A percentile compares a stretch with the other conserved stretches of the same genome.
Evolutionary conservation across 1,140 invertebrate species (phyloP).

Genomic region (Drosophila cardini): DNA sequence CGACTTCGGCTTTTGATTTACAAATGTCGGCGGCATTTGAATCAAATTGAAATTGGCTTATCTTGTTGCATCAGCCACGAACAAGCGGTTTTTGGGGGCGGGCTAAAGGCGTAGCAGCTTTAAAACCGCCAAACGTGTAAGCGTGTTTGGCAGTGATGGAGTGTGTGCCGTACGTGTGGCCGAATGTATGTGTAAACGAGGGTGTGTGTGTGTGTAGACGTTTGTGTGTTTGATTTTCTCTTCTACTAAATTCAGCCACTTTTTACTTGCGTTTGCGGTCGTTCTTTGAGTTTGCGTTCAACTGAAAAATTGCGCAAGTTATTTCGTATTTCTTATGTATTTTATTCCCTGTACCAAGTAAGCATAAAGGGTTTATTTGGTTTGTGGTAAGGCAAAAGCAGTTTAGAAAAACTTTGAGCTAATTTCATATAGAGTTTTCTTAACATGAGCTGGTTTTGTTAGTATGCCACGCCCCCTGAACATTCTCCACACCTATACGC

Average conservation of each 20-base stretch:
- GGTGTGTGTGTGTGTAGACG: slow-evolving; percentile 3
- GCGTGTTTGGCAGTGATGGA: slow-evolving; percentile 35
- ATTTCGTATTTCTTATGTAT: not conserved
- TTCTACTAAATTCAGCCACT: not conserved
- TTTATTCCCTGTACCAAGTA: not conserved
- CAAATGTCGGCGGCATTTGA: slow-evolving; percentile 70
- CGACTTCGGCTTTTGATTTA: slow-evolving; percentile 61
- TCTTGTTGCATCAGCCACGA: slow-evolving; percentile 69
- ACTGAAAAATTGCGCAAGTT: slow-evolving; percentile 26
- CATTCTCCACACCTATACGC: too few relatives aligned
- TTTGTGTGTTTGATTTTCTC: slow-evolving; percentile 6
- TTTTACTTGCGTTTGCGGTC: too few relatives aligned
- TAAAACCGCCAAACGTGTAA: slow-evolving; percentile 56
- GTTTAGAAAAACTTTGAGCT: too few relatives aligned
- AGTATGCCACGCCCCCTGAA: too few relatives aligned
- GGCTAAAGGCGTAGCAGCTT: not conserved
- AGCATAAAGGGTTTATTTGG: not conserved
- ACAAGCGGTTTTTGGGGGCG: slow-evolving; percentile 46
- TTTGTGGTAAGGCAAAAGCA: not conserved
- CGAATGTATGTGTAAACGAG: not conserved
- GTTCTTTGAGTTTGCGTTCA: slow-evolving; percentile 57
- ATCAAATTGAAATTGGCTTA: slow-evolving; percentile 81
- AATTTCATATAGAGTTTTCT: too few relatives aligned
- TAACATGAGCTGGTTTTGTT: too few relatives aligned
- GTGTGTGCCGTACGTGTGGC: slow-evolving; percentile 3